A percentile compares a stretch with the other conserved stretches of the same genome.
These are phyloP conservation scores for Copsychus sechellarum DNA, from an alignment of 2,113 vertebrate genomes.

Conservation along the genomic window DNA sequence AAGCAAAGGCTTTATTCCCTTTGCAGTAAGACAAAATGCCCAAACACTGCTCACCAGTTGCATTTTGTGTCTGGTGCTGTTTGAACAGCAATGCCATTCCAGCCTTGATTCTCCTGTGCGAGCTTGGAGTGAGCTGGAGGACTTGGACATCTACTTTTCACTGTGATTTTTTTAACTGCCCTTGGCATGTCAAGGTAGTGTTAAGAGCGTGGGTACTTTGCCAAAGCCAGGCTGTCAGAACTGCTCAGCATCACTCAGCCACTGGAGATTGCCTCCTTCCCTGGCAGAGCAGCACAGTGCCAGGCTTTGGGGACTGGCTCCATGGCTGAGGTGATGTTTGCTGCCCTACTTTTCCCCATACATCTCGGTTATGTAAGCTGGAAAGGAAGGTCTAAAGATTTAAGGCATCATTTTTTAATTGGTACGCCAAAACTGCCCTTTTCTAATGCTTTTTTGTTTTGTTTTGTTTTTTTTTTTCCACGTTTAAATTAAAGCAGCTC, in stretches of 20 bases:
- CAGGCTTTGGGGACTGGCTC: background rate
- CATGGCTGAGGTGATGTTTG: background rate
- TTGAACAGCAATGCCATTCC: background rate
- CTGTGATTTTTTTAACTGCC: background rate
- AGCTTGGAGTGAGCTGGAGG: background rate
- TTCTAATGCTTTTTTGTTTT: background rate
- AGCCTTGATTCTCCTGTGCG: background rate
- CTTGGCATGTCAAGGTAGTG: background rate
- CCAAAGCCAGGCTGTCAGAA: background rate
- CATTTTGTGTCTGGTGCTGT: background rate
- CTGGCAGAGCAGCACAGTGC: background rate
- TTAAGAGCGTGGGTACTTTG: background rate
- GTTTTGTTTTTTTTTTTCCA: background rate
- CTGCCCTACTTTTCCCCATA: conserved; percentile 1
- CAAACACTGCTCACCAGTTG: background rate
- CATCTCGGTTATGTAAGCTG: conserved; percentile 5
- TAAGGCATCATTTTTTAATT: conserved; percentile 33
- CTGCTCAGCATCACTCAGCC: background rate
- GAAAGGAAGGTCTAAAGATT: background rate
- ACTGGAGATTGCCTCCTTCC: background rate
- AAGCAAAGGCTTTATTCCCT: background rate
- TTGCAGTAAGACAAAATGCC: background rate
- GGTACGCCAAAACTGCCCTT: conserved; percentile 22
- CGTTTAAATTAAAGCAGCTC: conserved; percentile 32
- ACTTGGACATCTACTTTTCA: background rate